Conservation (phyloP, 2,113 vertebrate genomes). For the Scytalopus superciliaris region DNA sequence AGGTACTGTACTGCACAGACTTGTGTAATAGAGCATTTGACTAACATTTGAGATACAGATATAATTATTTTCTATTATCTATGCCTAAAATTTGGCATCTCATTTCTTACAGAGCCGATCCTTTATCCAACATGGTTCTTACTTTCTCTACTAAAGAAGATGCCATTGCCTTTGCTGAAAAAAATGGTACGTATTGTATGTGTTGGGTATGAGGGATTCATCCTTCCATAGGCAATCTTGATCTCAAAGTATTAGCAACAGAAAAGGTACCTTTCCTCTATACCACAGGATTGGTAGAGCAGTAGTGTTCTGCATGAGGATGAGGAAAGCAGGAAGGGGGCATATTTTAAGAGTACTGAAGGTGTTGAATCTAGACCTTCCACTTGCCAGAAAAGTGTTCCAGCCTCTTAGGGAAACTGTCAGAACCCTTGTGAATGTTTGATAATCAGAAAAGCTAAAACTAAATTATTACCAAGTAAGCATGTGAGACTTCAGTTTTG, state of each 20-base stretch:
- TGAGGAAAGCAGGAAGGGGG: accelerated
- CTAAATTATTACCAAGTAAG: background rate
- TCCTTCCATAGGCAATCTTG: background rate
- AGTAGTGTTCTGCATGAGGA: background rate
- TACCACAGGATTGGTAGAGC: background rate
- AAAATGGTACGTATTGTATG: conserved; percentile 83
- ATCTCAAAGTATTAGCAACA: background rate
- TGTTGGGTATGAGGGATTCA: background rate
- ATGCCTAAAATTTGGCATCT: background rate
- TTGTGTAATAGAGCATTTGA: background rate
- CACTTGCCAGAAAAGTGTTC: background rate
- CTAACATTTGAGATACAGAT: background rate
- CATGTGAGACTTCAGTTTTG: background rate
- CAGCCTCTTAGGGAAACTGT: background rate
- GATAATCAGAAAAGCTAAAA: background rate
- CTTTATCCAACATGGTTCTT: conserved; percentile 92
- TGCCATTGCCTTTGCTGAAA: conserved; percentile 93
- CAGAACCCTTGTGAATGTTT: background rate
- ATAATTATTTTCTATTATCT: background rate
- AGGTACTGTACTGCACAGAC: background rate
- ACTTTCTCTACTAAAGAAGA: conserved; percentile 90
- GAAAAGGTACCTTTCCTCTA: background rate
- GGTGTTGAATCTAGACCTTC: background rate
- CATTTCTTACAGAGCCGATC: conserved; percentile 85
- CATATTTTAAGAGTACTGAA: background rate